Evolutionary conservation across 2,113 vertebrate genomes (phyloP).

Genomic region (Terrapene triunguis): DNA sequence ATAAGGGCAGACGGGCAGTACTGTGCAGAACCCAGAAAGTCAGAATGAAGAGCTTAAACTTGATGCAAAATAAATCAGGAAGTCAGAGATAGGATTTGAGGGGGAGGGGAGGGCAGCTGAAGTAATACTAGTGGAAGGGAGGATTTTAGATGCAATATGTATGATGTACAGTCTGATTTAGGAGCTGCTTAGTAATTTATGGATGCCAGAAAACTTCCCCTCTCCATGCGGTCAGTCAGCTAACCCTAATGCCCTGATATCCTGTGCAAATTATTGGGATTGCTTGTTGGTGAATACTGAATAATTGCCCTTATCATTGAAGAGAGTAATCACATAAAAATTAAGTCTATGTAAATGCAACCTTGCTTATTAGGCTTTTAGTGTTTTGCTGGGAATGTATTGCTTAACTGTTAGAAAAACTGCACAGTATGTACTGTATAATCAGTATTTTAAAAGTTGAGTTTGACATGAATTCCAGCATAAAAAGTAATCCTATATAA

Average conservation of each 20-base stretch:
- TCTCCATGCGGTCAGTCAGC: constrained; percentile 58
- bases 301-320: constrained; percentile 63
- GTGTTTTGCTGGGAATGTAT: constrained; percentile 12
- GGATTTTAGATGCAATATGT: constrained; percentile 8
- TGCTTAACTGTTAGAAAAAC: constrained; percentile 56
- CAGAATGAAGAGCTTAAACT: neutral
- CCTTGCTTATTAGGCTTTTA: constrained; percentile 61
- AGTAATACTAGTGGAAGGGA: neutral
- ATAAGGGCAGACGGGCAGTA: accelerated
- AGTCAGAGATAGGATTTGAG: neutral
- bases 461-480: constrained; percentile 58
- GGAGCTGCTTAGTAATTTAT: constrained; percentile 33
- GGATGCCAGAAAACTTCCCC: constrained; percentile 44
- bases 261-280: constrained; percentile 48
- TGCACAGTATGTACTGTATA: constrained; percentile 55
- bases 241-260: constrained; percentile 42
- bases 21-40: neutral
- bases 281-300: constrained; percentile 47
- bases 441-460: constrained; percentile 64
- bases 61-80: neutral
- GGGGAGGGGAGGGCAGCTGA: neutral
- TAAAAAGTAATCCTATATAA: constrained; percentile 64
- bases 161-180: constrained; percentile 1
- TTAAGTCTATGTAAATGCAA: constrained; percentile 60
- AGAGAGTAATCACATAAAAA: constrained; percentile 68